These are phyloP conservation scores for Colletes latitarsis DNA, from an alignment of 1,140 invertebrate genomes.

Conservation along the genomic window DNA sequence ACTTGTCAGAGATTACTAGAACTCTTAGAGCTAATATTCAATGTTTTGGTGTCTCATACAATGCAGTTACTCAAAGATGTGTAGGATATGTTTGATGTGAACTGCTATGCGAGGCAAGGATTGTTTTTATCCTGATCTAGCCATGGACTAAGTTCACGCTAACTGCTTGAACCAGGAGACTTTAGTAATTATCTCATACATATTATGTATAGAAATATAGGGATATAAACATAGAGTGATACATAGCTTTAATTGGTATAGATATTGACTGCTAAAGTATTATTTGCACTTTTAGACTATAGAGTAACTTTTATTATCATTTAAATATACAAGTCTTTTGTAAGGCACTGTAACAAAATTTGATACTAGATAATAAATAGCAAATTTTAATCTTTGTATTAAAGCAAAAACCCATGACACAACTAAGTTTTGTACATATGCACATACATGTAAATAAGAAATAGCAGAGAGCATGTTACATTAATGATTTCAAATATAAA, in stretches of 20 bases:
- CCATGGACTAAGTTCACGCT: slow-evolving; percentile 66
- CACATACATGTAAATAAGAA: slow-evolving; percentile 28
- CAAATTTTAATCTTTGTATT: slow-evolving; percentile 35
- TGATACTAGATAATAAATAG: slow-evolving; percentile 28
- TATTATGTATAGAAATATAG: slow-evolving; percentile 9
- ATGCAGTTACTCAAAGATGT: slow-evolving; percentile 43
- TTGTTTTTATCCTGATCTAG: slow-evolving; percentile 64
- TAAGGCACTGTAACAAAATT: slow-evolving; percentile 12
- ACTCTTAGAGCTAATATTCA: slow-evolving; percentile 11
- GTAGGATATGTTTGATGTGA: slow-evolving; percentile 47
- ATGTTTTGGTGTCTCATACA: slow-evolving; percentile 7
- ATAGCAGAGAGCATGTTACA: slow-evolving; percentile 13
- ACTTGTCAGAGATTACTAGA: slow-evolving; percentile 11
- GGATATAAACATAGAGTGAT: slow-evolving; percentile 21
- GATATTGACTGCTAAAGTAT: slow-evolving; percentile 43
- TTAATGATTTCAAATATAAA: slow-evolving; percentile 27
- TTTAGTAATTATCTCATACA: slow-evolving; percentile 6
- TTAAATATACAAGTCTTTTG: slow-evolving; percentile 24
- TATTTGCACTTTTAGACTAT: slow-evolving; percentile 38
- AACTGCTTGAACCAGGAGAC: slow-evolving; percentile 55
- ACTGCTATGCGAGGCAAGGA: slow-evolving; percentile 64
- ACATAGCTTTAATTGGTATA: slow-evolving; percentile 42
- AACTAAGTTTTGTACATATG: slow-evolving; percentile 39
- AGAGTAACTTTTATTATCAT: slow-evolving; percentile 31
- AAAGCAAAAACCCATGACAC: slow-evolving; percentile 43